Percentiles rank a stretch among this genome's conserved stretches.
Evolutionary conservation across 35 echinoderm and acorn worm genomes (phyloP).

Genomic region (Apostichopus californicus): DNA sequence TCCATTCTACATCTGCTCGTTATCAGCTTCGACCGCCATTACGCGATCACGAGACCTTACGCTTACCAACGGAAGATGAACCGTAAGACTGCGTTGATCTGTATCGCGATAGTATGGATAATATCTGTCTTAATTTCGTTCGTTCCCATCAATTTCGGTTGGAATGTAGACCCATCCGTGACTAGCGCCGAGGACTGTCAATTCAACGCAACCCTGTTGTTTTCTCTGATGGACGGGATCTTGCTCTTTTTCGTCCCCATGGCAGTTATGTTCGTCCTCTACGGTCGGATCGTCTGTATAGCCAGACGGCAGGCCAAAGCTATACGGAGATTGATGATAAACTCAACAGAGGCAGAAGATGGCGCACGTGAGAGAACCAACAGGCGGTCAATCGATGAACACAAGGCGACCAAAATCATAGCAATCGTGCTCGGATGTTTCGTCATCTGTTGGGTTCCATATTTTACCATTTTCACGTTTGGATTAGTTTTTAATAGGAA

Average conservation of each 20-base stretch:
- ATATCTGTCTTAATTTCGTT: slow-evolving; percentile 85
- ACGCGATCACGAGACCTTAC: slow-evolving; percentile 84
- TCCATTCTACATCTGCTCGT: slow-evolving; percentile 91
- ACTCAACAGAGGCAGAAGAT: slow-evolving; percentile 34
- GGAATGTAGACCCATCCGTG: slow-evolving; percentile 74
- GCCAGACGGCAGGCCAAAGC: slow-evolving; percentile 76
- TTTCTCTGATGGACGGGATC: slow-evolving; percentile 86
- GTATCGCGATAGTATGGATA: slow-evolving; percentile 71
- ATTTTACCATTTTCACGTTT: slow-evolving; percentile 92
- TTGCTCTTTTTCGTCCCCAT: slow-evolving; percentile 86
- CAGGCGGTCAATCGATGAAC: slow-evolving; percentile 71
- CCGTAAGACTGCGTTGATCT: slow-evolving; percentile 51
- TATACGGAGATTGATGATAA: slow-evolving; percentile 74
- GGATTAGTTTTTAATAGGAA: slow-evolving; percentile 23
- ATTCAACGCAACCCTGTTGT: slow-evolving; percentile 53
- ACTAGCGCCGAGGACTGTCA: slow-evolving; percentile 60
- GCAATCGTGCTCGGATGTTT: slow-evolving; percentile 88
- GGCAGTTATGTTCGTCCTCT: slow-evolving; percentile 74
- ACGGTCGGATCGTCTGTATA: slow-evolving; percentile 74
- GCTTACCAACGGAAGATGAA: slow-evolving; percentile 87
- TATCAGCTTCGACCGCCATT: slow-evolving; percentile 83
- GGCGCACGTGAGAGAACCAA: slow-evolving; percentile 38
- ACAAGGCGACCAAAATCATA: slow-evolving; percentile 84
- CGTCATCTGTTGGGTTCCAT: slow-evolving; percentile 94
- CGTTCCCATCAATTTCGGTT: slow-evolving; percentile 79